Percentiles rank a stretch among this genome's conserved stretches.
These are phyloP conservation scores for Drosophila trichaetosa DNA, from an alignment of 2,888 invertebrate genomes.

Conservation along the genomic window DNA sequence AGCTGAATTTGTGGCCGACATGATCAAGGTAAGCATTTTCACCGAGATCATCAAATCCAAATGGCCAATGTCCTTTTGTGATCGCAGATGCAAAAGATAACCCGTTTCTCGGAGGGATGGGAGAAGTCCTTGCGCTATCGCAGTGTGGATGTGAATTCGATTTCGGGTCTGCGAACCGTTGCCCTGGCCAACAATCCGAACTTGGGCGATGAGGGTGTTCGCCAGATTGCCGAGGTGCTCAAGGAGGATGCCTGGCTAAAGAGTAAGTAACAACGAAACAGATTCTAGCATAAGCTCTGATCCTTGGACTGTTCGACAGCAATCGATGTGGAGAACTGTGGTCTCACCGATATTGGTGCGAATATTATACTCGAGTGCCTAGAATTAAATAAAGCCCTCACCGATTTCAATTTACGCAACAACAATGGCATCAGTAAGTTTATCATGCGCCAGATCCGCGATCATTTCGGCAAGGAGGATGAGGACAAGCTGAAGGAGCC, in stretches of 20 bases:
- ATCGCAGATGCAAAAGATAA: constrained; percentile 88
- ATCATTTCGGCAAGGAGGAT: constrained; percentile 85
- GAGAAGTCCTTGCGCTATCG: constrained; percentile 92
- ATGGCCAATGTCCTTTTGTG: background rate
- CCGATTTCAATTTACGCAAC: constrained; percentile 89
- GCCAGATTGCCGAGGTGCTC: constrained; percentile 88
- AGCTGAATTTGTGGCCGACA: constrained; percentile 88
- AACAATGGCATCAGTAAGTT: constrained; percentile 87
- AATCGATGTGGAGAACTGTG: constrained; percentile 91
- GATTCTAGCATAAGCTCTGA: background rate
- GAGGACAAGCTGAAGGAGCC: constrained; percentile 76
- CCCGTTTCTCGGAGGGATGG: constrained; percentile 93
- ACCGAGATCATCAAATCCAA: background rate
- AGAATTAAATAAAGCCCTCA: constrained; percentile 88
- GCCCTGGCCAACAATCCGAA: constrained; percentile 89
- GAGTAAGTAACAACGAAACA: constrained; percentile 82
- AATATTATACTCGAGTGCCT: constrained; percentile 87
- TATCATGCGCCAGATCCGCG: constrained; percentile 85
- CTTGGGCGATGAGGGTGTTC: constrained; percentile 88
- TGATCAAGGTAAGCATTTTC: constrained; percentile 86
- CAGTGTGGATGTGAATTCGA: constrained; percentile 89
- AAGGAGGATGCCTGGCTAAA: constrained; percentile 93
- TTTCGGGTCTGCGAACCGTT: constrained; percentile 90
- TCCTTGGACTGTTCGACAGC: constrained; percentile 83
- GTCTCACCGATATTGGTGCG: constrained; percentile 88